Percentiles rank a stretch among this genome's conserved stretches.
phyloP scores from a whole-genome alignment of 2,888 invertebrate genomes.

The Coenonympha arcania region DNA sequence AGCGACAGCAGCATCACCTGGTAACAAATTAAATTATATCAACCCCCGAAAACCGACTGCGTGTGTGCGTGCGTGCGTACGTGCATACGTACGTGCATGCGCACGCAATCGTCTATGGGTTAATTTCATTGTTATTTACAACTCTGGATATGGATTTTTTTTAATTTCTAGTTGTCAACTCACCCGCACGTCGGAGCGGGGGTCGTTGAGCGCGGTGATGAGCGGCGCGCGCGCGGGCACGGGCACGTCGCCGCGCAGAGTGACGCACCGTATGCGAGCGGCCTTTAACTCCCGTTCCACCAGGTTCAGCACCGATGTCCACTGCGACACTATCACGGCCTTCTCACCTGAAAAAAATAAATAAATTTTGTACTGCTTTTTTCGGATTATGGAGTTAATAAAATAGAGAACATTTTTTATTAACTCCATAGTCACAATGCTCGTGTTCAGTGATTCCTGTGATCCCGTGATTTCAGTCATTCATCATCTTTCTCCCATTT shows the following conservation, averaged over 20 bases:
- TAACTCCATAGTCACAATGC: neutral
- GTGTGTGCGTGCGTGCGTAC: too few relatives aligned
- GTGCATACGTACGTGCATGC: too few relatives aligned
- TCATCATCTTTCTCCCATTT: too few relatives aligned
- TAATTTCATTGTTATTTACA: too few relatives aligned
- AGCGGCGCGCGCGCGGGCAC: slow-evolving; percentile 80
- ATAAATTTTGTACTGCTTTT: neutral
- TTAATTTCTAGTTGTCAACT: too few relatives aligned
- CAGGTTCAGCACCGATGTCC: slow-evolving; percentile 87
- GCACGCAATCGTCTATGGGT: too few relatives aligned
- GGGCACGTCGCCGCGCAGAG: slow-evolving; percentile 84
- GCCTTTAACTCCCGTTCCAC: slow-evolving; percentile 77
- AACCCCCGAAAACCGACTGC: too few relatives aligned
- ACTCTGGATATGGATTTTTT: too few relatives aligned
- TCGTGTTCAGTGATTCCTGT: neutral
- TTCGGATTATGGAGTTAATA: neutral
- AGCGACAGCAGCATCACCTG: slow-evolving; percentile 87
- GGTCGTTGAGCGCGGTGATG: slow-evolving; percentile 81
- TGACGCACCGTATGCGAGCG: slow-evolving; percentile 71
- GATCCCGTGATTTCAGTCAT: too few relatives aligned
- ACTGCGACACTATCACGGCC: slow-evolving; percentile 92
- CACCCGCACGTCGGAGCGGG: slow-evolving; percentile 72
- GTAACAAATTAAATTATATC: too few relatives aligned
- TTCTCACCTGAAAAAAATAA: slow-evolving; percentile 72
- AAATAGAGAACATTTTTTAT: neutral